Percentiles rank a stretch among this genome's conserved stretches.
phyloP scores from a whole-genome alignment of 2,113 vertebrate species.

The Paracanthobrama guichenoti region DNA sequence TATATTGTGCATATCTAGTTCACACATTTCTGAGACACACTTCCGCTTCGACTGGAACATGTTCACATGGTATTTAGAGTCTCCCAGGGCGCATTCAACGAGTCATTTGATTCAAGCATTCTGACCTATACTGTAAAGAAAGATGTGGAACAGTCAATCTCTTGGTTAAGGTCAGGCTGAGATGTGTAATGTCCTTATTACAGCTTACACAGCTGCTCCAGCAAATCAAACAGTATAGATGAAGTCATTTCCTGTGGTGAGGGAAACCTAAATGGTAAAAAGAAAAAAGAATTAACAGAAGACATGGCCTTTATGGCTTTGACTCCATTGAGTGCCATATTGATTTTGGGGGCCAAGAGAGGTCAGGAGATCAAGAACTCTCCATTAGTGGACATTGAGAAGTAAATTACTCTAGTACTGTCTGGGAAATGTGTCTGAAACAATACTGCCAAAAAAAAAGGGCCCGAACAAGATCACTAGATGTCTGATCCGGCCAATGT shows the following conservation, averaged over 20 bases:
- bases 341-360: conserved; percentile 46
- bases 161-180: conserved; percentile 37
- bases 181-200: conserved; percentile 66
- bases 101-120: not conserved
- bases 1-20: not conserved
- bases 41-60: not conserved
- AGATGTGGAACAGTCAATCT: conserved; percentile 52
- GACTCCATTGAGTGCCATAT: conserved; percentile 47
- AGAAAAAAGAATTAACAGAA: conserved; percentile 54
- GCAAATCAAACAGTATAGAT: conserved; percentile 44
- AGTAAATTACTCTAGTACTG: conserved; percentile 1
- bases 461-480: not conserved
- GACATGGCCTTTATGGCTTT: not conserved
- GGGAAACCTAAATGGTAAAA: conserved; percentile 2
- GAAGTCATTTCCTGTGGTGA: conserved; percentile 52
- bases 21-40: not conserved
- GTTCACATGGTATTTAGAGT: not conserved
- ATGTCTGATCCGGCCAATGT: not conserved
- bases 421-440: not conserved
- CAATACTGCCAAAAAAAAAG: not conserved
- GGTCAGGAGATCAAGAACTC: conserved; percentile 44
- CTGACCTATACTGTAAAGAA: not conserved
- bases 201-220: conserved; percentile 35
- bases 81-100: not conserved
- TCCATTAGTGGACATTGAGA: conserved; percentile 7